Evolutionary conservation across 2,888 invertebrate species (phyloP).

Genomic region (Xanthia togata): DNA sequence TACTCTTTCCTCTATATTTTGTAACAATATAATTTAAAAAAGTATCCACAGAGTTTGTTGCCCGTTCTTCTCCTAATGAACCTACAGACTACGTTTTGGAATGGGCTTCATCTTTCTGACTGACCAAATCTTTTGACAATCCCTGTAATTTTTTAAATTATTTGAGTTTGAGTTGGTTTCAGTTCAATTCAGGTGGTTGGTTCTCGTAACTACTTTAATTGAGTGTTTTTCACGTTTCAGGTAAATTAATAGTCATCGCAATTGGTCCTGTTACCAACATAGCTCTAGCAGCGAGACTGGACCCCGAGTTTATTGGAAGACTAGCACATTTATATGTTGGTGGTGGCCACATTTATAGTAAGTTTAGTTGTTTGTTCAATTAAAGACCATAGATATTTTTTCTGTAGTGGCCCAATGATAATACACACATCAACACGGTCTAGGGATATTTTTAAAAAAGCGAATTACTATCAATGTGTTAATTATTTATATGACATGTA

Average conservation of each 20-base stretch:
- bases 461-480: no score
- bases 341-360: conserved; percentile 92
- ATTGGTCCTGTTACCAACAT: conserved; percentile 95
- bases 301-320: conserved; percentile 91
- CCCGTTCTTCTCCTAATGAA: no score
- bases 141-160: background rate
- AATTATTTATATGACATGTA: no score
- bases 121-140: background rate
- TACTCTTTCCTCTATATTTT: background rate
- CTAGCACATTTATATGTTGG: conserved; percentile 93
- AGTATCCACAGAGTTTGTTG: background rate
- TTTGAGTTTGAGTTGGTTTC: no score
- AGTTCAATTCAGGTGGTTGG: background rate
- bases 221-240: conserved; percentile 74
- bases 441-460: no score
- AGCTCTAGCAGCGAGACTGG: conserved; percentile 93
- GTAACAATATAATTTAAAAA: background rate
- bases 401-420: no score
- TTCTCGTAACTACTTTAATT: background rate
- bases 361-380: background rate
- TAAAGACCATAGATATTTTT: no score
- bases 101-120: no score
- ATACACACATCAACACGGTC: no score
- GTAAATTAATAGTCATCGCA: conserved; percentile 91
- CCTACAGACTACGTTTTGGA: no score